Conservation (phyloP, 2,113 vertebrate genomes). For the Talpa occidentalis region DNA sequence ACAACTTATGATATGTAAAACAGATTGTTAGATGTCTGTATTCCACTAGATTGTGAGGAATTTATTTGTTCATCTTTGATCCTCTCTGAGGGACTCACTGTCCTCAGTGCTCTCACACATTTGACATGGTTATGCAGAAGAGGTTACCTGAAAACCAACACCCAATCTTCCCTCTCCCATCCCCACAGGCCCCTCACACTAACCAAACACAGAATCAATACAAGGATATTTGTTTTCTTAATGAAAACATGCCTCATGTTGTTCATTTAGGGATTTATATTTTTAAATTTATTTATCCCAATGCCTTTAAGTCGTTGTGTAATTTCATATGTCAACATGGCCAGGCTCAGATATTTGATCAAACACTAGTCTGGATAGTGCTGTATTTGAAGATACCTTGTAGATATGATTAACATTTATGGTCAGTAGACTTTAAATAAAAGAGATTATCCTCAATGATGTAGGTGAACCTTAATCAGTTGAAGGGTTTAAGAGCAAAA, state of each 20-base stretch:
- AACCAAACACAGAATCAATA: not conserved
- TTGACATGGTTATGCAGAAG: not conserved
- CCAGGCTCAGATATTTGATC: not conserved
- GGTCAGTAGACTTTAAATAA: constrained; percentile 12
- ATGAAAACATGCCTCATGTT: not conserved
- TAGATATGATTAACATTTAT: constrained; percentile 32
- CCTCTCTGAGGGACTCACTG: not conserved
- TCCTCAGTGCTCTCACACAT: not conserved
- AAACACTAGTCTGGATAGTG: constrained; percentile 15
- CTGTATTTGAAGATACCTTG: not conserved
- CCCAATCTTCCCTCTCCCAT: not conserved
- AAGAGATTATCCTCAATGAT: not conserved
- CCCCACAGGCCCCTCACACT: too few species aligned
- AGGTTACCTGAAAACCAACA: not conserved
- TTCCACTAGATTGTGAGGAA: constrained; percentile 6
- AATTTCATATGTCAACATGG: not conserved
- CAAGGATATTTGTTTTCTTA: not conserved
- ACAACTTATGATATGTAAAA: not conserved
- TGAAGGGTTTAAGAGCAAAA: constrained; percentile 13
- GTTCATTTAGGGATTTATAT: not conserved
- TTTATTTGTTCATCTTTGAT: constrained; percentile 16
- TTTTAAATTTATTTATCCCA: not conserved
- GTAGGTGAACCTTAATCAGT: not conserved
- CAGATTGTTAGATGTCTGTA: not conserved
- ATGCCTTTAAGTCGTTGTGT: not conserved